Evolutionary conservation across 2,888 invertebrate species (phyloP).

Genomic region (Hemistola chrysoprasaria): DNA sequence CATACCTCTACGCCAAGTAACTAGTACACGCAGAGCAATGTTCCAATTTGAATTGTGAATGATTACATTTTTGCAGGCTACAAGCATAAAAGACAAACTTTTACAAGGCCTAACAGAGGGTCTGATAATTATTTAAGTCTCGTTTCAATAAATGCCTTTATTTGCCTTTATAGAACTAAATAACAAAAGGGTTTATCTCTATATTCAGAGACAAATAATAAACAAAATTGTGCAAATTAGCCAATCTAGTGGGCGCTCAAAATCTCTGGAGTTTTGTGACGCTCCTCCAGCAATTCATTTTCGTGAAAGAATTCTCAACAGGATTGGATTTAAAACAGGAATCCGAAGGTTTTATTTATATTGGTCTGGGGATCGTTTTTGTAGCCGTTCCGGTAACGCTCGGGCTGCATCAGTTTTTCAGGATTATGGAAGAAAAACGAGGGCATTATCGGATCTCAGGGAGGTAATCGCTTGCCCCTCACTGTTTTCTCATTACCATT

Average conservation of each 20-base stretch:
- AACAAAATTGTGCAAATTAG: conserved; percentile 1
- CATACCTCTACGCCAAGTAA: no score
- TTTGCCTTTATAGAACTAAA: background rate
- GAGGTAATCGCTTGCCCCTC: conserved; percentile 59
- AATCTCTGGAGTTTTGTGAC: conserved; percentile 5
- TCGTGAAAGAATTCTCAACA: conserved; percentile 33
- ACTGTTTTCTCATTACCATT: conserved; percentile 68
- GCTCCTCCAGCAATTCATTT: conserved; percentile 23
- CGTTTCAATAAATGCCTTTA: no score
- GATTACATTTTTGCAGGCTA: no score
- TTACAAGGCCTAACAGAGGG: no score
- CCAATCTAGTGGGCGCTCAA: background rate
- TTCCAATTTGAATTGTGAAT: no score
- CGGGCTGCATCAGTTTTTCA: conserved; percentile 68
- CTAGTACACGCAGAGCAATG: no score
- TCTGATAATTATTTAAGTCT: no score
- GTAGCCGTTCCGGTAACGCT: conserved; percentile 52
- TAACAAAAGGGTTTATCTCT: no score
- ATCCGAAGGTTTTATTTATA: conserved; percentile 58
- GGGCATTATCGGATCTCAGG: conserved; percentile 72
- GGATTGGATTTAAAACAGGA: conserved; percentile 54
- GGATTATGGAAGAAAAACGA: conserved; percentile 76
- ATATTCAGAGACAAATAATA: conserved; percentile 3
- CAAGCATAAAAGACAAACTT: no score
- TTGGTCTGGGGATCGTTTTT: conserved; percentile 56